Percentiles rank a stretch among this genome's conserved stretches.
Conservation (phyloP, 2,888 invertebrate species). For the Portevinia maculata region DNA sequence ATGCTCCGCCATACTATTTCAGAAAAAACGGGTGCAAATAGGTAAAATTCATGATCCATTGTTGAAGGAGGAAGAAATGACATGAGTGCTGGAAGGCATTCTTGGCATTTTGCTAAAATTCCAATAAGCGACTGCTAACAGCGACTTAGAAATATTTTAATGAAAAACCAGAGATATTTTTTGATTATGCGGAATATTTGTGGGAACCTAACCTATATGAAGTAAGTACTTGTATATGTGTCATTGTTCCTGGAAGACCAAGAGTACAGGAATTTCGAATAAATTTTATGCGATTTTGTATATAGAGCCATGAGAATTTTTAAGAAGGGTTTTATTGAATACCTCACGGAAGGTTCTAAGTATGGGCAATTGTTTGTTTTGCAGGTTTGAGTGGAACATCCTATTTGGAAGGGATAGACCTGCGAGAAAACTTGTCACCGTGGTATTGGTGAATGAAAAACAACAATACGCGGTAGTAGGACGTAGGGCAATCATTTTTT, state of each 20-base stretch:
- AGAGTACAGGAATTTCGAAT: constrained; percentile 22
- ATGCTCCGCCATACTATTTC: neutral
- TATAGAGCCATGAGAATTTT: neutral
- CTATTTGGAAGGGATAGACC: no score
- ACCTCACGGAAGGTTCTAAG: neutral
- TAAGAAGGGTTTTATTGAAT: neutral
- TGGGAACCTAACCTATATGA: constrained; percentile 20
- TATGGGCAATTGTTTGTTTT: no score
- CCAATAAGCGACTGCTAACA: constrained; percentile 70
- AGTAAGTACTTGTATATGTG: neutral
- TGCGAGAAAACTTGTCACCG: no score
- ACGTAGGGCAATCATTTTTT: no score
- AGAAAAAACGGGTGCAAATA: constrained; percentile 40
- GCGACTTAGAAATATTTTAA: constrained; percentile 71
- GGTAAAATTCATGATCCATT: constrained; percentile 12
- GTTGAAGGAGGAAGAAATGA: constrained; percentile 12
- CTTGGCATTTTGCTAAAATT: constrained; percentile 69
- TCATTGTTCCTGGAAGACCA: neutral
- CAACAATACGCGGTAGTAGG: no score
- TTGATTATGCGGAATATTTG: constrained; percentile 70
- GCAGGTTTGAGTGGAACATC: no score
- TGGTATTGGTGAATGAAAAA: no score
- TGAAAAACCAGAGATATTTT: constrained; percentile 72
- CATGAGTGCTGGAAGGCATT: constrained; percentile 38
- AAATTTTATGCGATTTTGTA: neutral